These are phyloP conservation scores for Nematostella vectensis DNA, from an alignment of 92 coral and sea anemone genomes.

Conservation along the genomic window DNA sequence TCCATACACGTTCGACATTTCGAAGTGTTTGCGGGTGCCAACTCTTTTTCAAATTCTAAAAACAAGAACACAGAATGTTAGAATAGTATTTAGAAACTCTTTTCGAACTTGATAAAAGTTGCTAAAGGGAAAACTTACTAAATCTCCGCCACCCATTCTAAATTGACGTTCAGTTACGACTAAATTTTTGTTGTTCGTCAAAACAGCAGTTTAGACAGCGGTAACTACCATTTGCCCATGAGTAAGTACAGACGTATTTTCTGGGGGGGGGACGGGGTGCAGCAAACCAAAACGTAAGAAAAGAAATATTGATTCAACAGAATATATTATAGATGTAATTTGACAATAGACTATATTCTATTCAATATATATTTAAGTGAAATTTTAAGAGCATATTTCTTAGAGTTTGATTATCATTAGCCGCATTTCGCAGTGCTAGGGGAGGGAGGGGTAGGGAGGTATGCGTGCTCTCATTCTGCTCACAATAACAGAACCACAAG, in stretches of 20 bases:
- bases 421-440: too few species aligned
- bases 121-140: conserved; percentile 64
- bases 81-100: not conserved
- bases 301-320: too few species aligned
- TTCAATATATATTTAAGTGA: too few species aligned
- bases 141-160: conserved; percentile 98
- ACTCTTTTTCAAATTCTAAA: conserved; percentile 96
- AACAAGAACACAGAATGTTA: conserved; percentile 6
- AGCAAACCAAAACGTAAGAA: not conserved
- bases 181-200: not conserved
- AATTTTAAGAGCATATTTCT: too few species aligned
- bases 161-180: not conserved
- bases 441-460: too few species aligned
- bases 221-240: not conserved
- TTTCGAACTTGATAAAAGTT: not conserved
- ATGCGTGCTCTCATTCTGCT: too few species aligned
- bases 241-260: not conserved
- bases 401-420: too few species aligned
- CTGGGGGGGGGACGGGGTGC: conserved; percentile 1
- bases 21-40: conserved; percentile 99
- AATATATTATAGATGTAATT: too few species aligned
- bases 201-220: not conserved
- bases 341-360: too few species aligned
- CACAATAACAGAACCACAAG: too few species aligned
- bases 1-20: conserved; percentile 98